Evolutionary conservation across 2,113 vertebrate species (phyloP).

Genomic region (Cheilinus undulatus): DNA sequence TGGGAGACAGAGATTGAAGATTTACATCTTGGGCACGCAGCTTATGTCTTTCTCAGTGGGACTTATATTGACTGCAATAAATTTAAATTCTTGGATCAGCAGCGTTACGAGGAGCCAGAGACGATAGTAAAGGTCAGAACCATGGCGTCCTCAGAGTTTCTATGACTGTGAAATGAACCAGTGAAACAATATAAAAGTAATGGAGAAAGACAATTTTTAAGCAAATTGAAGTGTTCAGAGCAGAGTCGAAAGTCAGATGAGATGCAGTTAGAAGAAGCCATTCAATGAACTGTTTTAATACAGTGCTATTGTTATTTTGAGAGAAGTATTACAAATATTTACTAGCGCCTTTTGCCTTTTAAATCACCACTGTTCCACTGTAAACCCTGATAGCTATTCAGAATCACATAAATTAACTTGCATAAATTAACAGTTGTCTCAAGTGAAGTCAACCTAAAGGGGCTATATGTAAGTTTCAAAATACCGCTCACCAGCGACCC

Average conservation of each 20-base stretch:
- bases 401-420: too few species aligned
- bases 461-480: too few species aligned
- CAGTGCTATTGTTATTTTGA: background rate
- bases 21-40: conserved; percentile 19
- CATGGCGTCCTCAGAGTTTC: conserved; percentile 7
- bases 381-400: too few species aligned
- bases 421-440: too few species aligned
- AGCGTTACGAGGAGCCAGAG: conserved; percentile 26
- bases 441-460: too few species aligned
- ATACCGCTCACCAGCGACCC: too few species aligned
- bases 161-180: conserved; percentile 7
- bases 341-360: too few species aligned
- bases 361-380: too few species aligned
- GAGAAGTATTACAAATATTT: too few species aligned
- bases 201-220: background rate
- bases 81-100: conserved; percentile 26
- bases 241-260: background rate
- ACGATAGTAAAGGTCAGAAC: conserved; percentile 38
- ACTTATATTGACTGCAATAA: conserved; percentile 40
- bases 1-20: background rate
- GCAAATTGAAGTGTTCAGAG: background rate
- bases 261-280: background rate
- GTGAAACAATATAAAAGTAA: background rate
- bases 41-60: conserved; percentile 25
- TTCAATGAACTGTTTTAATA: background rate